Percentiles rank a stretch among this genome's conserved stretches.
Evolutionary conservation across 2,797 vertebrate genomes (phyloP).

Genomic region (Bradypodion ventrale): DNA sequence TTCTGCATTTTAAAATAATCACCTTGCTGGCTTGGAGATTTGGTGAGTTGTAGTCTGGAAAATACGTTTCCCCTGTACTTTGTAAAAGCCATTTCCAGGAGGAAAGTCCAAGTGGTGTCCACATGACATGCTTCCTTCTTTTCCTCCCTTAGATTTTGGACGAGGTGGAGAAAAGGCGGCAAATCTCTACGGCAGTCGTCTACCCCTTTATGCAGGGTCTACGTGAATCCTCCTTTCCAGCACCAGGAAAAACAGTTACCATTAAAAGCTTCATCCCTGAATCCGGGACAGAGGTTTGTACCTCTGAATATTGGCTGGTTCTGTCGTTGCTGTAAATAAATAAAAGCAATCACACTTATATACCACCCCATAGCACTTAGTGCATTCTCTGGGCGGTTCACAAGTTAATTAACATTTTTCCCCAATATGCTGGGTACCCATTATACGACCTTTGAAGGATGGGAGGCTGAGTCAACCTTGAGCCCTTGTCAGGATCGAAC

Average conservation of each 20-base stretch:
- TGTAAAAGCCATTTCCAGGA: not conserved
- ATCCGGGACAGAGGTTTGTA: constrained; percentile 89
- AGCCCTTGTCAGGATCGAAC: too few species aligned
- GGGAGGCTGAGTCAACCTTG: too few species aligned
- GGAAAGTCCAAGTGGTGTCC: not conserved
- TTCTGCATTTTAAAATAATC: too few species aligned
- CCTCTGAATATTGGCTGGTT: not conserved
- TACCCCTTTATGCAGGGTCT: constrained; percentile 98
- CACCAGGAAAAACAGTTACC: constrained; percentile 90
- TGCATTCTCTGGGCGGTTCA: too few species aligned
- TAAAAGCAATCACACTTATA: too few species aligned
- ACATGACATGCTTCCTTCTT: not conserved
- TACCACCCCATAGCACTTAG: too few species aligned
- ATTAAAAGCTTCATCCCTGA: constrained; percentile 97
- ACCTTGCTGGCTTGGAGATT: not conserved
- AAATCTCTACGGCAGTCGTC: constrained; percentile 92
- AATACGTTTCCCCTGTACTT: too few species aligned
- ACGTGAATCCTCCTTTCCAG: constrained; percentile 89
- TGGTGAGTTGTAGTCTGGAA: not conserved
- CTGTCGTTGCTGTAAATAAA: not conserved
- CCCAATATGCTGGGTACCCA: too few species aligned
- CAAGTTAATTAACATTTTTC: too few species aligned
- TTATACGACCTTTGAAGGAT: too few species aligned
- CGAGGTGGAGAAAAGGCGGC: constrained; percentile 93
- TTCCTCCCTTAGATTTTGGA: constrained; percentile 85